Evolutionary conservation across 2,797 vertebrate species (phyloP).

Genomic region (Sebastes itinus): DNA sequence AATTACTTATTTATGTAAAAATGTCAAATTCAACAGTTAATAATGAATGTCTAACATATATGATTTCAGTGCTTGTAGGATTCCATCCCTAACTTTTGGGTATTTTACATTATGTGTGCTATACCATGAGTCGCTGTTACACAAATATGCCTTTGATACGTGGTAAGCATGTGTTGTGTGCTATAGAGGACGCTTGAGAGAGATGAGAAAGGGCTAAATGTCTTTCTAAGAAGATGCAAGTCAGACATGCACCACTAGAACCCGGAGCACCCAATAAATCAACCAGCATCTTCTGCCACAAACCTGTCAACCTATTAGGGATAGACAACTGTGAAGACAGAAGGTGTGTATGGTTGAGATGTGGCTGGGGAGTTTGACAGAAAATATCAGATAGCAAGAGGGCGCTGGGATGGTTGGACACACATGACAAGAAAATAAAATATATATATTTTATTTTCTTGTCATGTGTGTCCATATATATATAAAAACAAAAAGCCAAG

Average conservation of each 20-base stretch:
- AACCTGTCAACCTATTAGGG: conserved; percentile 78
- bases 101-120: background rate
- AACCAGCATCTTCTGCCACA: conserved; percentile 73
- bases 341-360: conserved; percentile 61
- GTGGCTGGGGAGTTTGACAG: conserved; percentile 50
- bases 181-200: conserved; percentile 19
- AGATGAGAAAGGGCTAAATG: conserved; percentile 49
- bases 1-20: conserved; percentile 44
- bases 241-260: conserved; percentile 72
- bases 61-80: background rate
- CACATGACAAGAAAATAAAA: conserved; percentile 36
- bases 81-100: background rate
- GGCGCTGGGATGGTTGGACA: conserved; percentile 41
- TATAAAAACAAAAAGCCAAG: conserved; percentile 16
- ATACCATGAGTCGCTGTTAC: background rate
- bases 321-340: conserved; percentile 74
- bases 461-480: no score
- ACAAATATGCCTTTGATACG: background rate
- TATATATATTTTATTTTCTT: background rate
- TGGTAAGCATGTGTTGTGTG: conserved; percentile 2
- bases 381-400: conserved; percentile 46
- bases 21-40: conserved; percentile 26
- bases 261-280: conserved; percentile 78
- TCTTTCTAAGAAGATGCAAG: conserved; percentile 67
- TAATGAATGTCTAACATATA: conserved; percentile 22